phyloP scores from a whole-genome alignment of 2,113 vertebrate genomes.

The Melozone crissalis region DNA sequence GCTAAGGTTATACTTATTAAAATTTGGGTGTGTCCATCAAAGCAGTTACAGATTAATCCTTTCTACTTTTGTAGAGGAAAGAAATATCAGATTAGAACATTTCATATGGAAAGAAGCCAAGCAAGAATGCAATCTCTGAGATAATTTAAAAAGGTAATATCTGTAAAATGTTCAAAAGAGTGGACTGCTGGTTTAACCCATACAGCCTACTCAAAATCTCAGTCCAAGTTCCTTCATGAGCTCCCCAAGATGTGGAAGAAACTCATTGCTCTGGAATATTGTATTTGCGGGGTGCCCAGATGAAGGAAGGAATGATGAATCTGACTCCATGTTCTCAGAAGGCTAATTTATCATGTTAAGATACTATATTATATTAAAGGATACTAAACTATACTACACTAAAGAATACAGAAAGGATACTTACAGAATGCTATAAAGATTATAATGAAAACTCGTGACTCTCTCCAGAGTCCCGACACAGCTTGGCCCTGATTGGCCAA shows the following conservation, averaged over 20 bases:
- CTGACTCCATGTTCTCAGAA: no score
- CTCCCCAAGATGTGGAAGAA: background rate
- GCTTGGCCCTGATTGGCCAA: no score
- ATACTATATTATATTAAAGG: no score
- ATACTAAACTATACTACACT: no score
- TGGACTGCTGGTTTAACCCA: background rate
- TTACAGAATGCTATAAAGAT: no score
- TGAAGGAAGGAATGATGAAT: no score
- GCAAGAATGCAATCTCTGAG: background rate
- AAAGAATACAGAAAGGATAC: no score
- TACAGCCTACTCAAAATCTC: background rate
- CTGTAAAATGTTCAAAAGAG: background rate
- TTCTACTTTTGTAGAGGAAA: slow-evolving; percentile 9
- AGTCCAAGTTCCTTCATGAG: background rate
- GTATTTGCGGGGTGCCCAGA: no score
- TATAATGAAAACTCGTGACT: no score
- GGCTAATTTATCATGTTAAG: no score
- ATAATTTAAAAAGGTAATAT: background rate
- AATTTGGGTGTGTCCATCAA: background rate
- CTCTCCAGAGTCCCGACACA: no score
- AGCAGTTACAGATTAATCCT: slow-evolving; percentile 16
- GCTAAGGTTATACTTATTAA: background rate
- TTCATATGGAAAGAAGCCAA: background rate
- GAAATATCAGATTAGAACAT: slow-evolving; percentile 3
- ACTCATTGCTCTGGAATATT: background rate